Evolutionary conservation across 2,797 vertebrate genomes (phyloP).

Genomic region (Okamejei kenojei): DNA sequence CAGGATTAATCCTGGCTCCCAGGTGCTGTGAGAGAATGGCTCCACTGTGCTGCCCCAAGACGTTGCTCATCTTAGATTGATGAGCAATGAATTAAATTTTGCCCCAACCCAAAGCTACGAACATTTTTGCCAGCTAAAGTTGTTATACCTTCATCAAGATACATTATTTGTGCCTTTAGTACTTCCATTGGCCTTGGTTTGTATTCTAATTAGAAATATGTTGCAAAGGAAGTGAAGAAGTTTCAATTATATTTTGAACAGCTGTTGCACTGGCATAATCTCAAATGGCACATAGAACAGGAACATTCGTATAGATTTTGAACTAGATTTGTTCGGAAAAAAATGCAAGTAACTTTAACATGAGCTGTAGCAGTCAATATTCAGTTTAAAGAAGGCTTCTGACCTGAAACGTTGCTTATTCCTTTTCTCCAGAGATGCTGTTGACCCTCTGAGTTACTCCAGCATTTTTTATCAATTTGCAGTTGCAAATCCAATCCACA

Average conservation of each 20-base stretch:
- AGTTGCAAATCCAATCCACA: no score
- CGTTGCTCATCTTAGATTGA: neutral
- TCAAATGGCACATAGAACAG: neutral
- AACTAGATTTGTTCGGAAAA: neutral
- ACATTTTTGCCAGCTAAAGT: neutral
- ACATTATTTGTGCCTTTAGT: neutral
- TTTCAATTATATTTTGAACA: neutral
- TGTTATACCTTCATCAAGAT: neutral
- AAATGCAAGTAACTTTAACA: neutral
- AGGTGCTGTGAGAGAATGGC: no score
- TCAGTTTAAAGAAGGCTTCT: no score
- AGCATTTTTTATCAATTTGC: no score
- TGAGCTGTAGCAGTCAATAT: neutral
- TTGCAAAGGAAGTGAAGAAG: neutral
- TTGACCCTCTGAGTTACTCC: no score
- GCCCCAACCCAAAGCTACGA: neutral
- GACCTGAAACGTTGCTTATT: no score
- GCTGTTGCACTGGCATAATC: neutral
- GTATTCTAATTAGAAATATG: neutral
- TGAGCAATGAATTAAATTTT: neutral
- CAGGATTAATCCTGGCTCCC: no score
- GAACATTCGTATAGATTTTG: neutral
- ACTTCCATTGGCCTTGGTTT: neutral
- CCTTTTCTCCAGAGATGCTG: no score
- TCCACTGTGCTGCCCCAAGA: neutral